Percentiles rank a stretch among this genome's conserved stretches.
phyloP scores from a whole-genome alignment of 2,797 vertebrate genomes.

The Zalophus californianus region DNA sequence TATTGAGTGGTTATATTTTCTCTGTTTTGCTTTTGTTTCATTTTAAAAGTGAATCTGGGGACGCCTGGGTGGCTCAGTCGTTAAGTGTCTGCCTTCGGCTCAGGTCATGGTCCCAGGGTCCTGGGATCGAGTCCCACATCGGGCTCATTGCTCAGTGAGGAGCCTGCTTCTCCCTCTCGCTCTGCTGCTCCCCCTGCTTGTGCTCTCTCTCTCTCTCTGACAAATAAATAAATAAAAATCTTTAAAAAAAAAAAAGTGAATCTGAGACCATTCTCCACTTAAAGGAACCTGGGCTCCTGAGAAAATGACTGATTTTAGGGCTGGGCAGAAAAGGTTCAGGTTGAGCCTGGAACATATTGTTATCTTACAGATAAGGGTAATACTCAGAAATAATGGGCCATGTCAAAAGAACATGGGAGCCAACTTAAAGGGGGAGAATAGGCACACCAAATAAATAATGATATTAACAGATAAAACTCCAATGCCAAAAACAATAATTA shows the following conservation, averaged over 20 bases:
- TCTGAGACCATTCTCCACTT: background rate
- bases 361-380: background rate
- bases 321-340: background rate
- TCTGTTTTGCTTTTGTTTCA: background rate
- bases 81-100: too few relatives aligned
- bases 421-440: conserved; percentile 14
- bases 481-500: background rate
- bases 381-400: background rate
- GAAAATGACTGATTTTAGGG: background rate
- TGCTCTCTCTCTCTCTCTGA: too few relatives aligned
- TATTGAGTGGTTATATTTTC: background rate
- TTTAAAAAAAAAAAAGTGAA: background rate
- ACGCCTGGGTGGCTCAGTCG: too few relatives aligned
- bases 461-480: background rate
- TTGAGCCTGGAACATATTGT: background rate
- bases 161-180: too few relatives aligned
- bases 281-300: background rate
- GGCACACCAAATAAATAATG: background rate
- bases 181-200: too few relatives aligned
- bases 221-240: too few relatives aligned
- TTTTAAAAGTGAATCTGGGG: conserved; percentile 21
- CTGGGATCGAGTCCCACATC: too few relatives aligned
- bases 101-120: too few relatives aligned
- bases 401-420: background rate
- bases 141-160: too few relatives aligned